A percentile compares a stretch with the other conserved stretches of the same genome.
Evolutionary conservation across 2,888 invertebrate species (phyloP).

Genomic region (Molorchus minor): DNA sequence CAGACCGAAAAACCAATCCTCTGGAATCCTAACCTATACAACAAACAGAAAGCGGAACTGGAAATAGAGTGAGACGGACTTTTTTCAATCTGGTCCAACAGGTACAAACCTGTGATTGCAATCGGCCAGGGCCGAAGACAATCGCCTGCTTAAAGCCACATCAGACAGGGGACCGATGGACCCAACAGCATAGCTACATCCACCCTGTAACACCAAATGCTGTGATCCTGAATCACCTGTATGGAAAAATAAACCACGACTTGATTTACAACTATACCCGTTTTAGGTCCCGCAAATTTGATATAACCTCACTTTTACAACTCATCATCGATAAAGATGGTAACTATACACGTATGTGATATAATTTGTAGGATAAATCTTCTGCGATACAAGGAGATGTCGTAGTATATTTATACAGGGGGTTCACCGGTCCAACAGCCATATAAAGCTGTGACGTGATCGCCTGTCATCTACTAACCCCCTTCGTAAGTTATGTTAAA

Average conservation of each 20-base stretch:
- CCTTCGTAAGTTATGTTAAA: conserved; percentile 31
- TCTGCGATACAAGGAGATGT: conserved; percentile 6
- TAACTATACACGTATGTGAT: too few species aligned
- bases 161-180: conserved; percentile 69
- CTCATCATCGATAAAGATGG: too few species aligned
- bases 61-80: not conserved
- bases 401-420: conserved; percentile 49
- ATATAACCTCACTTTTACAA: too few species aligned
- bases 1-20: conserved; percentile 35
- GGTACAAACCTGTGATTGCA: conserved; percentile 51
- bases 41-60: not conserved
- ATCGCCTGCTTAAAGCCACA: conserved; percentile 62
- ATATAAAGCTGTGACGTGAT: conserved; percentile 54
- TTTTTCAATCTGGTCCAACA: conserved; percentile 48
- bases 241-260: too few species aligned
- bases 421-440: conserved; percentile 56
- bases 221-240: conserved; percentile 60
- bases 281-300: too few species aligned
- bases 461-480: conserved; percentile 54
- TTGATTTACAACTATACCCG: too few species aligned
- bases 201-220: conserved; percentile 42
- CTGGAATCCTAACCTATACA: conserved; percentile 4
- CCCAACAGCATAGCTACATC: conserved; percentile 62
- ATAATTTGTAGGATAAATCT: not conserved
- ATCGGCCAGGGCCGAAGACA: conserved; percentile 44